Evolutionary conservation across 2,888 invertebrate species (phyloP).

Genomic region (Perithous albicinctus): DNA sequence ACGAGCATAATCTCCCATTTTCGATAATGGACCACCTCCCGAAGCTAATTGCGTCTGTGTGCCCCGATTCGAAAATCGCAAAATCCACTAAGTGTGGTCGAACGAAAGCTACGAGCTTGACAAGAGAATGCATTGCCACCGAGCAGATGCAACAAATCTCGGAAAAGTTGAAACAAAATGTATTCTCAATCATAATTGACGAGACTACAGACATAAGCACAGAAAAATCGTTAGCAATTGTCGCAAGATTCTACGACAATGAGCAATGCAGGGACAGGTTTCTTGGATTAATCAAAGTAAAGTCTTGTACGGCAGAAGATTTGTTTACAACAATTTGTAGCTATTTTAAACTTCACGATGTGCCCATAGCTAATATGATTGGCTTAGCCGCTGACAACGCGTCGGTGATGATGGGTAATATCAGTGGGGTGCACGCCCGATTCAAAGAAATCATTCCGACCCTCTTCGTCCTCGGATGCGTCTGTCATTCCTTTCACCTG

Average conservation of each 20-base stretch:
- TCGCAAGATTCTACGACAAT: constrained; percentile 33
- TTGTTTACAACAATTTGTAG: constrained; percentile 21
- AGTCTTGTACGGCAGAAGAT: constrained; percentile 51
- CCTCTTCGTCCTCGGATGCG: constrained; percentile 50
- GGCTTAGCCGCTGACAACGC: constrained; percentile 60
- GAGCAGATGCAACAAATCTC: constrained; percentile 6
- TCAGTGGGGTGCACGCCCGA: constrained; percentile 47
- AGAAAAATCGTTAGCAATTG: constrained; percentile 23
- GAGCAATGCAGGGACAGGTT: constrained; percentile 17
- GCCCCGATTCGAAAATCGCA: constrained; percentile 64
- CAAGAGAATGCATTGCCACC: constrained; percentile 53
- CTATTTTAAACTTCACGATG: constrained; percentile 16
- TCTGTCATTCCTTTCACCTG: constrained; percentile 59
- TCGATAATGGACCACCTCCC: constrained; percentile 61
- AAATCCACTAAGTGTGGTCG: constrained; percentile 60
- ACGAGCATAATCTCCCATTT: constrained; percentile 50
- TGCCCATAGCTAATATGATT: constrained; percentile 49
- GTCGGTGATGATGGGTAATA: constrained; percentile 56
- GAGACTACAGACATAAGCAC: constrained; percentile 28
- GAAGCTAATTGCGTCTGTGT: constrained; percentile 59
- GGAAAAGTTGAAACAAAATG: not conserved
- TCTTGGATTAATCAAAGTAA: constrained; percentile 47
- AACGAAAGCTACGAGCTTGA: constrained; percentile 65
- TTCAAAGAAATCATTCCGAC: constrained; percentile 51
- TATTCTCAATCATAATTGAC: constrained; percentile 45